Base-by-base conservation (phyloP, 2,797 vertebrate species). In the Ibycter americanus region DNA sequence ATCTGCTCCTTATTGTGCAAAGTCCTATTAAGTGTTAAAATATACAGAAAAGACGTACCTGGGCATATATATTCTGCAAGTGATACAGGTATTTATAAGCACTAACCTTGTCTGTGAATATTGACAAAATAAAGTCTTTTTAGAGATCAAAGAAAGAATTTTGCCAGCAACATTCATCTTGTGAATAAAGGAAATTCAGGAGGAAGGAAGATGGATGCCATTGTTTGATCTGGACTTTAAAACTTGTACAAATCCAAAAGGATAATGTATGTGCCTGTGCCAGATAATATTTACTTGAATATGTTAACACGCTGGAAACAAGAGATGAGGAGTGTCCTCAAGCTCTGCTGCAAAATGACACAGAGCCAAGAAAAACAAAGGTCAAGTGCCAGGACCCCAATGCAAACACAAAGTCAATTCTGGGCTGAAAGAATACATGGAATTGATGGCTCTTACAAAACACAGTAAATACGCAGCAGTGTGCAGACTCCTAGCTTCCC, bases 1-100 rank as follows among this genome's bases (percentile, higher is more conserved):
- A 97, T 96, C 97, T 98, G 98, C 94, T 98, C 93, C 87, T 96
- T 95, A 96, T 78, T 96, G 90, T 97, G 89, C 31, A 51, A 89
- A 93, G 47, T 62, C 54, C 56, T 72, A 90, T 67, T 73, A 87
- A 92, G 76, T 93, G 82, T 90, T 91, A 96, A 96, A 96, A 95
- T 81, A 81, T 17, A 95, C 61, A 84, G 47, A 73, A 65, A 74
- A 84, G 40, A 68, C 6, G 13, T 89, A 97, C 79, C 92, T 94
- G 74, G 61, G 42, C 70, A 72, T 51, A 72, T 51, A 72, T 42
- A 85, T 54, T 88, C 71, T 92, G 25, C 68, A 78, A 92, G 23
- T n/a, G 87, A 76, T 66, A 79, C 0, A 7, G 58, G 52, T 72
- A 62, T 89, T 90, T 86, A 34, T 59, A 44, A 88, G 44, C 1